Evolutionary conservation across 2,888 invertebrate species (phyloP).

Genomic region (Netelia fuscicornis): DNA sequence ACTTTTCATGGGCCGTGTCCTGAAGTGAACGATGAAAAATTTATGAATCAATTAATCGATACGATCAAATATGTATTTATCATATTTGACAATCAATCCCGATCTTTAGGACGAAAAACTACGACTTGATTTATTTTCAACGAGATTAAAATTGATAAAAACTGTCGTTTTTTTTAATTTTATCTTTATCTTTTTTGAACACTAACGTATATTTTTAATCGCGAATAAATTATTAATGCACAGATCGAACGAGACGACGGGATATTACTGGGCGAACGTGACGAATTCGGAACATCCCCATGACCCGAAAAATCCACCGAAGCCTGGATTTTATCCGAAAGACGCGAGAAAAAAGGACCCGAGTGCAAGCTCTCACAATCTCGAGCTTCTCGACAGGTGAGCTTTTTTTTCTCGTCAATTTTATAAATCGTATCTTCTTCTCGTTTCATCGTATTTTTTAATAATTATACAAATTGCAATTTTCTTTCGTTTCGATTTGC

Average conservation of each 20-base stretch:
- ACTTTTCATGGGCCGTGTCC: neutral
- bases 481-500: neutral
- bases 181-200: neutral
- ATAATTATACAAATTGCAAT: too few species aligned
- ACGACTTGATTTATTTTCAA: neutral
- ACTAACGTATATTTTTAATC: neutral
- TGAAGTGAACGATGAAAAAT: neutral
- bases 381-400: slow-evolving; percentile 76
- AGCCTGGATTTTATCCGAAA: slow-evolving; percentile 77
- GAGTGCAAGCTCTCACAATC: slow-evolving; percentile 75
- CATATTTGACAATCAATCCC: too few species aligned
- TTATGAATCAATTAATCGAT: neutral
- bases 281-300: slow-evolving; percentile 73
- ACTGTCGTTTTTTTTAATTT: neutral
- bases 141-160: neutral
- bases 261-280: slow-evolving; percentile 59
- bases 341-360: slow-evolving; percentile 76
- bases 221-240: slow-evolving; percentile 13
- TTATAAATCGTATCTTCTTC: neutral
- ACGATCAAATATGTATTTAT: neutral
- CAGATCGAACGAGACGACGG: slow-evolving; percentile 45
- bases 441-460: neutral
- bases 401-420: slow-evolving; percentile 23
- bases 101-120: too few species aligned
- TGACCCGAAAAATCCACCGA: slow-evolving; percentile 72